Evolutionary conservation across 2,113 vertebrate species (phyloP), one percentile per base, ranked within the genome.

Genomic region (Desmodus rotundus): DNA sequence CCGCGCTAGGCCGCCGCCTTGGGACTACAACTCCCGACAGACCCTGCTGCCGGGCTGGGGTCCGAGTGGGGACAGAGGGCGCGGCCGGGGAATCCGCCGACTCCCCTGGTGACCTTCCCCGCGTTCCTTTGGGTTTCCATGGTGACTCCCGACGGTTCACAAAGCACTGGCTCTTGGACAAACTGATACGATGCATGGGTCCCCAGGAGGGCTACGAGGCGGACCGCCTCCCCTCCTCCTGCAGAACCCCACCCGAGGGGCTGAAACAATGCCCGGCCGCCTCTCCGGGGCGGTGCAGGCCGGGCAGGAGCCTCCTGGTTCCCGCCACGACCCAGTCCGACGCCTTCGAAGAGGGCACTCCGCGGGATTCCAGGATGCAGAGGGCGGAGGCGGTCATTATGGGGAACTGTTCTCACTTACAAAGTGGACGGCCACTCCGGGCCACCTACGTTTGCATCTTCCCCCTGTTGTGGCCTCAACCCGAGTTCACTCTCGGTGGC

Each of bases 11-110:
- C 67, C 5, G 50, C 83, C 17, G 45, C 83, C 67, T 73, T 16
- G 58, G 70, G 81, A 98, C 97, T 97, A 97, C 97, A 97, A 94
- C 56, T 98, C 97, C 97, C 97, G 90, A 91, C 90, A 95, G 81
- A 82, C 97, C 58, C 52, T 68, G 90, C 92, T 13, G 54, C 81
- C 45, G 76, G 90, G 61, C 77, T 26, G 20, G 95, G 96, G 96
- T 97, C 93, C 94, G 72, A 82, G 77, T 63, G 24, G 45, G 84
- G 72, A 26, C 77, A 11, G 82, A 89, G 96, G 84, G 94, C 85
- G 87, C 73, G 38, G 91, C 92, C 33, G 2, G 4, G 24, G 65
- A 68, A 58, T 45, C 81, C 9, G 38, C 52, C 10, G 31, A 72
- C 84, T 56, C 17, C 12, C 2, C 7, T 19, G 3, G 22, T 7